Evolutionary conservation across 1,140 invertebrate genomes (phyloP), one percentile per base, ranked within the genome.

Genomic region (Trinorchestia longiramus): DNA sequence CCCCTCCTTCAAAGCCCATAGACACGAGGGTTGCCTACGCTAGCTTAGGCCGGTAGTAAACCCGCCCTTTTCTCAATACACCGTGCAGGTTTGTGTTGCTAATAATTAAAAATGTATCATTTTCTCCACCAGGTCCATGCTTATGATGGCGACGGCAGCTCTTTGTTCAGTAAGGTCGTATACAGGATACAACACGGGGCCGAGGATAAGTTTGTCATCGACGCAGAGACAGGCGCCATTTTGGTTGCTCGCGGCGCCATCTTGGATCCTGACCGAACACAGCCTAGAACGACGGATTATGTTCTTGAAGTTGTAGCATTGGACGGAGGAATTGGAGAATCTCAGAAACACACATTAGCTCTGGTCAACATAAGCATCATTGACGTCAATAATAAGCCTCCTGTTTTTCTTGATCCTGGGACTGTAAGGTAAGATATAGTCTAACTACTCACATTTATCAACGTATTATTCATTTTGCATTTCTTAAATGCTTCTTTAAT

Each of bases 381-480:
- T 28, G 99, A 99, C 97, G 98, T 99, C 0, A 99, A 99, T 97
- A 99, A 99, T 97, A 99, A 99, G 97, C 98, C 98, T 0, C 99
- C 99, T 0, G 97, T 98, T 19, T 98, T 99, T 88, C 97, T 97
- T 0, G 98, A 98, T 95, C 98, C 98, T 0, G 98, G 98, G 0
- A 97, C 98, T 0, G 97, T 99, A 98, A 98, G 97, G 98, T 98
- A 97, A 97, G 97, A 97, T 96, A 96, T 87, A 88, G 62, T 77
- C 36, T 77, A 77, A 23, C 47, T 53, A 53, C 1, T 11, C 36
- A 19, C 62, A 77, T 11, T 77, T 77, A 77, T 77, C 15, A 77
- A 11, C 3, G 62, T 19, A 36, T 11, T 77, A 77, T 36, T 11
- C 1, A 77, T 77, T 77, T 77, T 19, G 8, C 15, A 77, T 77